Percentiles rank a stretch among this genome's conserved stretches.
phyloP scores from a whole-genome alignment of 2,797 vertebrate genomes.

The Myiotriccus ornatus region DNA sequence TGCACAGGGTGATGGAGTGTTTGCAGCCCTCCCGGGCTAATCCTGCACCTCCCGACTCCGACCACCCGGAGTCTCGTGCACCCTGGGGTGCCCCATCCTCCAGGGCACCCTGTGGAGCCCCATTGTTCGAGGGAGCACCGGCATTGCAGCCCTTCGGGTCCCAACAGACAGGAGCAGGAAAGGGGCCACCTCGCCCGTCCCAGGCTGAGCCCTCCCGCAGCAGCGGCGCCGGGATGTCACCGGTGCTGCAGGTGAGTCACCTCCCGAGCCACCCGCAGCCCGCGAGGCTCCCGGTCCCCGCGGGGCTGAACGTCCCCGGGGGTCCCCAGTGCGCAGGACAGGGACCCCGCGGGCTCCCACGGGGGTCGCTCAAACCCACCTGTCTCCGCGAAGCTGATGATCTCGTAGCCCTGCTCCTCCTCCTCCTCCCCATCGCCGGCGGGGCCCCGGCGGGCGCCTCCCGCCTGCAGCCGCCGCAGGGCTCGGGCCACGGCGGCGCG shows the following conservation, averaged over 20 bases:
- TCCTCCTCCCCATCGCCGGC: not conserved
- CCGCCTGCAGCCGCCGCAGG: slow-evolving; percentile 85
- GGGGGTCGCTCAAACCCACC: slow-evolving; percentile 44
- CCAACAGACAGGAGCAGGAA: not conserved
- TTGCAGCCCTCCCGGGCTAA: fast-evolving
- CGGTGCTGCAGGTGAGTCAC: fast-evolving
- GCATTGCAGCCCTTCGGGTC: not conserved
- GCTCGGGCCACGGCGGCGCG: slow-evolving; percentile 84
- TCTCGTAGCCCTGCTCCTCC: slow-evolving; percentile 82
- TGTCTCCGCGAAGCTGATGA: slow-evolving; percentile 86
- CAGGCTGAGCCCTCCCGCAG: not conserved
- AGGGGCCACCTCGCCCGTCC: too few species aligned
- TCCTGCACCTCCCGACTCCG: not conserved
- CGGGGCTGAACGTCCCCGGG: fast-evolving
- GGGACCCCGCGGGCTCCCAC: slow-evolving; percentile 45
- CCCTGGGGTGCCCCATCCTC: not conserved
- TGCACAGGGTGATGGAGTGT: not conserved
- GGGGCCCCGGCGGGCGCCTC: slow-evolving; percentile 37
- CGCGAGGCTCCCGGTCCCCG: fast-evolving
- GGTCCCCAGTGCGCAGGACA: not conserved
- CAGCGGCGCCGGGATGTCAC: not conserved
- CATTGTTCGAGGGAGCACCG: too few species aligned
- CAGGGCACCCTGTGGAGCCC: not conserved
- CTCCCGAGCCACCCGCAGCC: fast-evolving
- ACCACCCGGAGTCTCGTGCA: fast-evolving